These are phyloP conservation scores for Scomber colias DNA, from an alignment of 2,113 vertebrate species.

Conservation along the genomic window DNA sequence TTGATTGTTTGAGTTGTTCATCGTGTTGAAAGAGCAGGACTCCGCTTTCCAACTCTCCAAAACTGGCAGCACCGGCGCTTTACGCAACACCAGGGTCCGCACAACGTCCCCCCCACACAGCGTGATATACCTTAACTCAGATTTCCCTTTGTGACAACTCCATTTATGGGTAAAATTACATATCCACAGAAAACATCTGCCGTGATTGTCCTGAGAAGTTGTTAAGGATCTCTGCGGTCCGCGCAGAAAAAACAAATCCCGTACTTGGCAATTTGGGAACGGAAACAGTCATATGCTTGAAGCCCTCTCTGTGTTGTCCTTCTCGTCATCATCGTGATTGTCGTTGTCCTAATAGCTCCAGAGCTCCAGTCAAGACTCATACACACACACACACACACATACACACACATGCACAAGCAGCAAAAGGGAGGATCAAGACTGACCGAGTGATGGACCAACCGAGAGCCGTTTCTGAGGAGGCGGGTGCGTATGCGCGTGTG, in stretches of 20 bases:
- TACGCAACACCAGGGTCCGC: conserved; percentile 70
- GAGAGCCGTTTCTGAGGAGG: conserved; percentile 67
- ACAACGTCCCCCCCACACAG: conserved; percentile 43
- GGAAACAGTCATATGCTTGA: conserved; percentile 58
- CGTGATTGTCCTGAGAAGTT: conserved; percentile 38
- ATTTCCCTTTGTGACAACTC: conserved; percentile 40
- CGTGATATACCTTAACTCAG: conserved; percentile 63
- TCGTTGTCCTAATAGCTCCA: conserved; percentile 36
- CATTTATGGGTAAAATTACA: conserved; percentile 27
- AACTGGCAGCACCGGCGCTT: conserved; percentile 57
- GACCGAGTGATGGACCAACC: conserved; percentile 76
- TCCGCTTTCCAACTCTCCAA: conserved; percentile 70
- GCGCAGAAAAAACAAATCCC: conserved; percentile 13
- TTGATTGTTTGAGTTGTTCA: conserved; percentile 80
- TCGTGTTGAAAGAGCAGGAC: conserved; percentile 52
- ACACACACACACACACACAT: conserved; percentile 9
- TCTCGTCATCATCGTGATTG: conserved; percentile 15
- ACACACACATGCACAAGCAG: conserved; percentile 22
- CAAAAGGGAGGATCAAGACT: conserved; percentile 66
- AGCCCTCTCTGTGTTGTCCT: conserved; percentile 47
- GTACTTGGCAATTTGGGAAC: conserved; percentile 24
- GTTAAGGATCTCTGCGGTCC: conserved; percentile 17
- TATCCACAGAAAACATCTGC: conserved; percentile 18
- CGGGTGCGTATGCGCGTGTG: conserved; percentile 42
- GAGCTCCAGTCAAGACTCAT: conserved; percentile 45